phyloP scores from a whole-genome alignment of 2,888 invertebrate species.

The Apocheima hispidaria region DNA sequence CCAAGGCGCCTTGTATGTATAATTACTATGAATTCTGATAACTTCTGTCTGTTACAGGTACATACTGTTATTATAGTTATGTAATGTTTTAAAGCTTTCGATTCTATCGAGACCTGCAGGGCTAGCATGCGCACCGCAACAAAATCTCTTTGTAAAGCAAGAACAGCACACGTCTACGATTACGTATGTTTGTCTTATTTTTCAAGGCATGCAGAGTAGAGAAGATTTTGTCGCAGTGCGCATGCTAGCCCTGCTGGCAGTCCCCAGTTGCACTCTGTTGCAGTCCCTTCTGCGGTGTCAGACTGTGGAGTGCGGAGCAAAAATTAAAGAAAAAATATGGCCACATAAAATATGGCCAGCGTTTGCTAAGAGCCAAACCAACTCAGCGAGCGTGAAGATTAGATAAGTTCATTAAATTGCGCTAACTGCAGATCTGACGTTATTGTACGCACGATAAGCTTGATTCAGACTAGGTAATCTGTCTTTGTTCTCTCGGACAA shows the following conservation, averaged over 20 bases:
- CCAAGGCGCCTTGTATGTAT: conserved; percentile 27
- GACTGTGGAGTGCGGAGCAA: no score
- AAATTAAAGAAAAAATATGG: no score
- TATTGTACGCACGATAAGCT: conserved; percentile 2
- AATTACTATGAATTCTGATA: conserved; percentile 26
- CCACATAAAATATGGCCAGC: background rate
- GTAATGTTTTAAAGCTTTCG: background rate
- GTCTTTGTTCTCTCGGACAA: background rate
- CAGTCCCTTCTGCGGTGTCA: no score
- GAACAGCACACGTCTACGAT: no score
- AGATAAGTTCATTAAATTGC: conserved; percentile 18
- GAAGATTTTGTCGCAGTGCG: no score
- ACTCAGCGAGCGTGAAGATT: conserved; percentile 19
- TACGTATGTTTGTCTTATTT: no score
- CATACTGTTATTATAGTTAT: conserved; percentile 10
- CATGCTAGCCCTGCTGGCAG: no score
- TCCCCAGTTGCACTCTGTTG: no score
- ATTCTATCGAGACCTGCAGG: no score
- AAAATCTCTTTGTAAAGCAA: no score
- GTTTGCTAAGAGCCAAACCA: background rate
- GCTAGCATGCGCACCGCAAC: no score
- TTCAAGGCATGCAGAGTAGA: no score
- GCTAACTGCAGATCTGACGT: conserved; percentile 15
- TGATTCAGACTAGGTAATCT: background rate
- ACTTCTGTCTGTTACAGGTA: conserved; percentile 20